Conservation (phyloP, 2,797 vertebrate species). For the Gila robusta region DNA sequence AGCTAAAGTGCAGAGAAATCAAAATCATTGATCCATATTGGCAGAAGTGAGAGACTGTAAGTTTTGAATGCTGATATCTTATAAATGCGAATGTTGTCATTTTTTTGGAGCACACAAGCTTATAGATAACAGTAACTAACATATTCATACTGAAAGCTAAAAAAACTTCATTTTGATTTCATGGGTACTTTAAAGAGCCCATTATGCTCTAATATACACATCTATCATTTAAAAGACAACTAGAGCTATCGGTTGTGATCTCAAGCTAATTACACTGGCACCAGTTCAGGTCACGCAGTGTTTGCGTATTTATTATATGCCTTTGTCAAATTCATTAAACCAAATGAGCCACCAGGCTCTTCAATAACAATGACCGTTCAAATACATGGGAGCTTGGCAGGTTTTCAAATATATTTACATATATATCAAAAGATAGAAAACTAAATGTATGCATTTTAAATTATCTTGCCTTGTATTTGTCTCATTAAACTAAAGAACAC, state of each 20-base stretch:
- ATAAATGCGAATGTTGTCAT: too few species aligned
- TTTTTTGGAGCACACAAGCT: too few species aligned
- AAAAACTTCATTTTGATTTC: too few species aligned
- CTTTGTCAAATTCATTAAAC: constrained; percentile 46
- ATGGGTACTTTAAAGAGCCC: constrained; percentile 14
- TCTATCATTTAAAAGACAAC: constrained; percentile 36
- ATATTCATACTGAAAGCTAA: too few species aligned
- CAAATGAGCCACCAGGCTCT: constrained; percentile 29
- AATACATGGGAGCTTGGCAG: constrained; percentile 28
- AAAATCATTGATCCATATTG: too few species aligned
- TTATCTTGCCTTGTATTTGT: not conserved
- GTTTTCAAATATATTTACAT: constrained; percentile 24
- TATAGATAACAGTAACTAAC: too few species aligned
- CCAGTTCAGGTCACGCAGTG: constrained; percentile 24
- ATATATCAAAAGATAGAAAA: constrained; percentile 26
- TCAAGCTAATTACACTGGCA: constrained; percentile 42
- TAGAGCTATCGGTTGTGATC: constrained; percentile 10
- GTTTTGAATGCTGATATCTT: too few species aligned
- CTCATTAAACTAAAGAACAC: constrained; percentile 4
- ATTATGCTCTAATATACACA: constrained; percentile 27
- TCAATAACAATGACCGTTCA: constrained; percentile 26
- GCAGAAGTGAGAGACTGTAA: too few species aligned
- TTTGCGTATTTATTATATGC: constrained; percentile 30
- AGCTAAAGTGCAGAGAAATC: too few species aligned
- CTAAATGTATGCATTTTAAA: not conserved